Percentiles rank a stretch among this genome's conserved stretches.
These are phyloP conservation scores for Drosophila pachea DNA, from an alignment of 1,140 invertebrate genomes.

Conservation along the genomic window DNA sequence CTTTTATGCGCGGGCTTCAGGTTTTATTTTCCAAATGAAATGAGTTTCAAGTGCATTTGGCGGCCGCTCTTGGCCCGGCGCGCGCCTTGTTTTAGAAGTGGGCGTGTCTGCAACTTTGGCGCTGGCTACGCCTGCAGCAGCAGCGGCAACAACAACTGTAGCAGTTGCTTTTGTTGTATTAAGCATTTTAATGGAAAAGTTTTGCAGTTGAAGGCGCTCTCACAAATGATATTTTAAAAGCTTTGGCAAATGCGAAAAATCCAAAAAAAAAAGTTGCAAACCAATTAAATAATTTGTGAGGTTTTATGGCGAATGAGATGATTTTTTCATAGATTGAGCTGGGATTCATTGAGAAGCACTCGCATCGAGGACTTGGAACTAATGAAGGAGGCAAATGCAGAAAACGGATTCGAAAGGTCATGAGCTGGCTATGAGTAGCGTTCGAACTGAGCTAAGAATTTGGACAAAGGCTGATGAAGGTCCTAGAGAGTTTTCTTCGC, in stretches of 20 bases:
- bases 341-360: neutral
- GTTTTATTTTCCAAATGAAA: constrained; percentile 78
- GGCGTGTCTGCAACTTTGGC: constrained; percentile 60
- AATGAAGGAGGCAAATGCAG: too few relatives aligned
- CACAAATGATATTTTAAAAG: constrained; percentile 73
- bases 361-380: neutral
- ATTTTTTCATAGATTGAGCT: constrained; percentile 31
- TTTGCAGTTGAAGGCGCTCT: constrained; percentile 73
- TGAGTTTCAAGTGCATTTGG: constrained; percentile 77
- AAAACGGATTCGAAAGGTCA: too few relatives aligned
- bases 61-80: constrained; percentile 38
- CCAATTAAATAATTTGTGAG: constrained; percentile 56
- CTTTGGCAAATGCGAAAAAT: constrained; percentile 39
- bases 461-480: too few relatives aligned
- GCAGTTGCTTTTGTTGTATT: constrained; percentile 45
- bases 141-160: constrained; percentile 26
- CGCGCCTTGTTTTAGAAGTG: constrained; percentile 58
- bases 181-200: constrained; percentile 76
- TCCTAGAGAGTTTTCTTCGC: too few relatives aligned
- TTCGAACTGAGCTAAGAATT: too few relatives aligned
- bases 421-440: too few relatives aligned
- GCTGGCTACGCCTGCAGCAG: constrained; percentile 35
- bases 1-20: constrained; percentile 67
- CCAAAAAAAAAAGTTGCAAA: constrained; percentile 40
- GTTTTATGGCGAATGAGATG: constrained; percentile 36